A percentile compares a stretch with the other conserved stretches of the same genome.
These are phyloP conservation scores for Spondyliosoma cantharus DNA, from an alignment of 2,797 vertebrate genomes.

Conservation along the genomic window DNA sequence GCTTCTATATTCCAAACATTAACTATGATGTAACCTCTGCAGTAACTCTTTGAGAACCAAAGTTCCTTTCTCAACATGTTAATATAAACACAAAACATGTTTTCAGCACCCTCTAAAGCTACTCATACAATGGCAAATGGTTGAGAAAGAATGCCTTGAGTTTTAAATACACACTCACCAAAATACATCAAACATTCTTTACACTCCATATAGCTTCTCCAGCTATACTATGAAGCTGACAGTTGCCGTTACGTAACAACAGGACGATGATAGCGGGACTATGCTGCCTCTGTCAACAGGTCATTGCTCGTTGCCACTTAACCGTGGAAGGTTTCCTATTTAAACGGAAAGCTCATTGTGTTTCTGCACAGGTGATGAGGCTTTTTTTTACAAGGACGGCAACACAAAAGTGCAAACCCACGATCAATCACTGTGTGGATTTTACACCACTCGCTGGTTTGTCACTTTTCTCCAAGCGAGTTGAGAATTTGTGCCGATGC, in stretches of 20 bases:
- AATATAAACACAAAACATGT: slow-evolving; percentile 16
- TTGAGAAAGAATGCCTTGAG: slow-evolving; percentile 34
- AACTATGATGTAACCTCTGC: slow-evolving; percentile 29
- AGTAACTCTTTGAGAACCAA: slow-evolving; percentile 32
- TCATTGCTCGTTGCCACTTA: slow-evolving; percentile 65
- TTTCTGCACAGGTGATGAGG: slow-evolving; percentile 61
- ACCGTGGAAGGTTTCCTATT: slow-evolving; percentile 59
- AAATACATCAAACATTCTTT: slow-evolving; percentile 59
- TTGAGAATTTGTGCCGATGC: slow-evolving; percentile 48
- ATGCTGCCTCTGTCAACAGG: slow-evolving; percentile 63
- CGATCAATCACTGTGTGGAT: slow-evolving; percentile 36
- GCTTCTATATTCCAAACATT: slow-evolving; percentile 45
- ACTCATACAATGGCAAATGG: slow-evolving; percentile 39
- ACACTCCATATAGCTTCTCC: slow-evolving; percentile 35
- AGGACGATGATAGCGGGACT: slow-evolving; percentile 63
- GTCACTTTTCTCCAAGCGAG: slow-evolving; percentile 8
- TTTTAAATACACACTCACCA: slow-evolving; percentile 53
- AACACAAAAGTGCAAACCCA: slow-evolving; percentile 38
- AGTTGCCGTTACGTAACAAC: slow-evolving; percentile 71
- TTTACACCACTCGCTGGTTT: not conserved
- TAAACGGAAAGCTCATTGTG: slow-evolving; percentile 54
- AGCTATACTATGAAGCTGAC: slow-evolving; percentile 31
- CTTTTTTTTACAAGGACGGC: slow-evolving; percentile 37
- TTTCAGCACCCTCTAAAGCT: slow-evolving; percentile 31
- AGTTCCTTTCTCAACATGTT: slow-evolving; percentile 17